These are phyloP conservation scores for Microcebus tavaratra DNA, from an alignment of 2,113 vertebrate species.

Conservation along the genomic window DNA sequence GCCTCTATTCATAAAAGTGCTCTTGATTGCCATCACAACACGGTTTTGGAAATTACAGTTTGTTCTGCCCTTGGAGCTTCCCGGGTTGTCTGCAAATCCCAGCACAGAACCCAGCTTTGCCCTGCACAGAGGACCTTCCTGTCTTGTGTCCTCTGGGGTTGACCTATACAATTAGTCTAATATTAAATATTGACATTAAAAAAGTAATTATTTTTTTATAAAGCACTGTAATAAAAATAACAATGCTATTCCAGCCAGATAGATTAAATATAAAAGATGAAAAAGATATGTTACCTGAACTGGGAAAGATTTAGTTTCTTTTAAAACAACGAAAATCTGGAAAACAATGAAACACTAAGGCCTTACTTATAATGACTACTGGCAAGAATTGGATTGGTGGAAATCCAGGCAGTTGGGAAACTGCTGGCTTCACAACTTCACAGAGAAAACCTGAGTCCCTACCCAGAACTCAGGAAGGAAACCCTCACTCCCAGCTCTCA, in stretches of 20 bases:
- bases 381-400: not conserved
- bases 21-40: not conserved
- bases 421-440: not conserved
- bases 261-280: constrained; percentile 14
- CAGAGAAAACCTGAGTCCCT: not conserved
- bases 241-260: not conserved
- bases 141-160: not conserved
- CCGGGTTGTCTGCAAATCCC: not conserved
- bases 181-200: not conserved
- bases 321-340: constrained; percentile 46
- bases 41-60: not conserved
- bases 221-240: constrained; percentile 56
- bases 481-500: not conserved
- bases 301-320: constrained; percentile 16
- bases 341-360: not conserved
- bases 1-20: not conserved
- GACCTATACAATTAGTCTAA: not conserved
- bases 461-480: not conserved
- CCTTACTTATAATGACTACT: not conserved
- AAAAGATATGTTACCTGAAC: not conserved
- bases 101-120: not conserved
- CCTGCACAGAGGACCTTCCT: not conserved
- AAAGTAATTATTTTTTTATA: not conserved
- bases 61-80: not conserved
- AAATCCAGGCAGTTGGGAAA: not conserved